Percentiles rank a stretch among this genome's conserved stretches.
Evolutionary conservation across 2,888 invertebrate genomes (phyloP).

Genomic region (Crepidodera aurea): DNA sequence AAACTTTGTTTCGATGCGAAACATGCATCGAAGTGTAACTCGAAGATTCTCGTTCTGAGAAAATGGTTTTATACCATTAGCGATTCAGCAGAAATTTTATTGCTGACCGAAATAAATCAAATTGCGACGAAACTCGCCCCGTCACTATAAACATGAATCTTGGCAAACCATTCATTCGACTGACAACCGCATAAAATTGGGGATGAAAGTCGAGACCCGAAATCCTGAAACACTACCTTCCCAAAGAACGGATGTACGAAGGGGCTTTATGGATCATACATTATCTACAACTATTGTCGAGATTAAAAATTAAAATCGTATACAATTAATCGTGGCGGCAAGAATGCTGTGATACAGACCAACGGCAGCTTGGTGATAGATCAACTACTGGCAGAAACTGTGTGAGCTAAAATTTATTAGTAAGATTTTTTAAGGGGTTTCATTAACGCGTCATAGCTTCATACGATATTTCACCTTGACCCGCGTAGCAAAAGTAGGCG

Average conservation of each 20-base stretch:
- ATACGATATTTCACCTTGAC: too few relatives aligned
- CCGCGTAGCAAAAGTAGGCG: too few relatives aligned
- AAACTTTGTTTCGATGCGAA: slow-evolving; percentile 1
- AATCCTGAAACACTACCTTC: slow-evolving; percentile 18
- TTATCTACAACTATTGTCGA: not conserved
- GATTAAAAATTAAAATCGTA: not conserved
- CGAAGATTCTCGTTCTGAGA: slow-evolving; percentile 19
- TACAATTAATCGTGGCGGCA: too few relatives aligned
- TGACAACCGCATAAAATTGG: slow-evolving; percentile 25
- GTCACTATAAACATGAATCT: slow-evolving; percentile 36
- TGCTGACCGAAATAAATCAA: slow-evolving; percentile 43
- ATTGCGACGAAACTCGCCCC: slow-evolving; percentile 34
- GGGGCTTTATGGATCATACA: too few relatives aligned
- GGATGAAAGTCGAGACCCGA: not conserved
- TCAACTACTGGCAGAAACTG: too few relatives aligned
- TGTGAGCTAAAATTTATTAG: too few relatives aligned
- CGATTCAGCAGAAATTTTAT: slow-evolving; percentile 50
- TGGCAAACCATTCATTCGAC: slow-evolving; percentile 14
- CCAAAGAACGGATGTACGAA: not conserved
- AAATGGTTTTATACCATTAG: slow-evolving; percentile 45
- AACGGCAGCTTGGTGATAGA: too few relatives aligned
- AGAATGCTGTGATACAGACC: too few relatives aligned
- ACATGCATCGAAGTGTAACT: slow-evolving; percentile 12
- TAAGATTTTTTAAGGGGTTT: too few relatives aligned
- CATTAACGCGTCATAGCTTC: too few relatives aligned